A percentile compares a stretch with the other conserved stretches of the same genome.
These are phyloP conservation scores for Chelonus insularis DNA, from an alignment of 1,140 invertebrate species.

Conservation along the genomic window DNA sequence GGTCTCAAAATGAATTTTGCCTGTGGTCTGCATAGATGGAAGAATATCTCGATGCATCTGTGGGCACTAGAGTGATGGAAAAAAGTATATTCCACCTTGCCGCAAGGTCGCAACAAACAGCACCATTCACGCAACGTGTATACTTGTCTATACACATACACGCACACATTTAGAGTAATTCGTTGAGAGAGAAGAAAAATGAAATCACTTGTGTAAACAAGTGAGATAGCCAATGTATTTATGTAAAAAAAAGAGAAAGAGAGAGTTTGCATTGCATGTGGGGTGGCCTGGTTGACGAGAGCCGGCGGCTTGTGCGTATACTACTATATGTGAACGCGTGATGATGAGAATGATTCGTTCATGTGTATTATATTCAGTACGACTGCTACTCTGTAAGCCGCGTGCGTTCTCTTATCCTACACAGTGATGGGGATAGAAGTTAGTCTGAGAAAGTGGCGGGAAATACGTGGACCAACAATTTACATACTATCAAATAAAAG, in stretches of 20 bases:
- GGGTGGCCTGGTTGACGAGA: not conserved
- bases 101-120: constrained; percentile 34
- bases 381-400: constrained; percentile 14
- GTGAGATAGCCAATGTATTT: not conserved
- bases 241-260: not conserved
- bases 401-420: constrained; percentile 17
- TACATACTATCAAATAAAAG: not conserved
- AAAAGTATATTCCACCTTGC: constrained; percentile 29
- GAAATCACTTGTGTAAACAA: not conserved
- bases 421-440: not conserved
- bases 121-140: constrained; percentile 32
- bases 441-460: constrained; percentile 28
- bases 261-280: not conserved
- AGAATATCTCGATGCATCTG: constrained; percentile 3
- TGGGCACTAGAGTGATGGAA: constrained; percentile 8
- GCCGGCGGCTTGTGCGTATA: not conserved
- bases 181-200: not conserved
- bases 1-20: constrained; percentile 7
- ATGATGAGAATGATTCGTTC: constrained; percentile 30
- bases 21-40: constrained; percentile 5
- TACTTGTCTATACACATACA: constrained; percentile 3
- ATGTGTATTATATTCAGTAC: constrained; percentile 2
- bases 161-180: not conserved
- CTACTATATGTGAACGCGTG: constrained; percentile 14
- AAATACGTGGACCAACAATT: constrained; percentile 17